These are phyloP conservation scores for Papilio machaon DNA, from an alignment of 1,140 invertebrate species.

Conservation along the genomic window DNA sequence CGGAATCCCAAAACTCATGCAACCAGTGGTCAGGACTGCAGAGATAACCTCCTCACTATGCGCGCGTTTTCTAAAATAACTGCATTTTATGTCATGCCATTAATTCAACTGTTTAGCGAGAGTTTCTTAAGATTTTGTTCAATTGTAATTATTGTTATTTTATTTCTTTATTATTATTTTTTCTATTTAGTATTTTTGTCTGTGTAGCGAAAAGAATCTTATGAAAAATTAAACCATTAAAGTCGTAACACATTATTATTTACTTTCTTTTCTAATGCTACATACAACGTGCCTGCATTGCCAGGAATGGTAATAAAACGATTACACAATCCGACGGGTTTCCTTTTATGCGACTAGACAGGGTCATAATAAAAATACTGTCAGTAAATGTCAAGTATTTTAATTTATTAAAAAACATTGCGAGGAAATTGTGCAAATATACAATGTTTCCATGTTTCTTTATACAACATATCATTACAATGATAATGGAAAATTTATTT, in stretches of 20 bases:
- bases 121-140: no score
- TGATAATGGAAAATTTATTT: neutral
- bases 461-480: neutral
- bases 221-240: neutral
- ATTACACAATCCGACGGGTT: conserved; percentile 16
- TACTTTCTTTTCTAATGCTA: neutral
- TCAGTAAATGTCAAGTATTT: conserved; percentile 18
- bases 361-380: conserved; percentile 7
- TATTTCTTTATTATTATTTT: no score
- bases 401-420: conserved; percentile 20
- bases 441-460: conserved; percentile 12
- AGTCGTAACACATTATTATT: neutral
- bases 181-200: no score
- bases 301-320: neutral
- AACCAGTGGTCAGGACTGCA: no score
- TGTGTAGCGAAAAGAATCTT: neutral
- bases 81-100: no score
- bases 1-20: no score
- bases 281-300: neutral
- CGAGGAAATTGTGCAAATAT: conserved; percentile 15
- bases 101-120: no score
- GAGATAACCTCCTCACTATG: no score
- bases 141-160: no score
- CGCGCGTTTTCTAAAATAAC: no score
- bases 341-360: neutral